Base-by-base conservation (phyloP, 2,797 vertebrate species). In the Picus viridis region DNA sequence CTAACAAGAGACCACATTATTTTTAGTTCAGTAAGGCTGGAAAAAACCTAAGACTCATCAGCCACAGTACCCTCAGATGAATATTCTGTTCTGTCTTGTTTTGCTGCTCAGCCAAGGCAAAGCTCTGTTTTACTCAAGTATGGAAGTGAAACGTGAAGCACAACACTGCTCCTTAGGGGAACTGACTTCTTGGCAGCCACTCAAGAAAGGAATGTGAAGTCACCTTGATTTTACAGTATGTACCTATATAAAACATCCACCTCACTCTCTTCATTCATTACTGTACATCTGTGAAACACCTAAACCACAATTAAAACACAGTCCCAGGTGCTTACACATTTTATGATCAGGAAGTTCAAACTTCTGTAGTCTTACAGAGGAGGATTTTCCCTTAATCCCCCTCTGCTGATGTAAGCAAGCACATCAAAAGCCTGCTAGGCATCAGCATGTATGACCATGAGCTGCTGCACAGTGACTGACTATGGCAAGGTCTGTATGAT, bases 321-420 rank as follows among this genome's bases (percentile, higher is more conserved):
- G 59, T 81, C 88, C 88, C 93, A 70, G 75, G 83, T 75, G 88
- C 84, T 90, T 57, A 41, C 43, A 24, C 45, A 39, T 84, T 90
- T 76, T 53, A 78, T 64, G 90, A 95, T 93, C 81, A 76, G 36
- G 8, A 57, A 75, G 84, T 92, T 95, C 85, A 75, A 72, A 85
- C 79, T 70, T 83, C 72, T 79, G 84, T 80, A 78, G 90, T 91
- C 90, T 92, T 54, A 67, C 1, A 5, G 95, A 74, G 56, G 65
- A 64, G 57, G 77, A 96, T 93, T 95, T 95, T 92, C 90, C 77
- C 81, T 89, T 95, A 94, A 97, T 93, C 79, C 81, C n/a, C 4
- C 69, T 56, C 59, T 79, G 83, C 83, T 94, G 92, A 78, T 72
- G 87, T 47, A 83, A 90, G 85, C 81, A 86, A 88, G 58, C 7